Evolutionary conservation across 2,113 vertebrate species (phyloP), one percentile per base, ranked within the genome.

Genomic region (Tachysurus fulvidraco): DNA sequence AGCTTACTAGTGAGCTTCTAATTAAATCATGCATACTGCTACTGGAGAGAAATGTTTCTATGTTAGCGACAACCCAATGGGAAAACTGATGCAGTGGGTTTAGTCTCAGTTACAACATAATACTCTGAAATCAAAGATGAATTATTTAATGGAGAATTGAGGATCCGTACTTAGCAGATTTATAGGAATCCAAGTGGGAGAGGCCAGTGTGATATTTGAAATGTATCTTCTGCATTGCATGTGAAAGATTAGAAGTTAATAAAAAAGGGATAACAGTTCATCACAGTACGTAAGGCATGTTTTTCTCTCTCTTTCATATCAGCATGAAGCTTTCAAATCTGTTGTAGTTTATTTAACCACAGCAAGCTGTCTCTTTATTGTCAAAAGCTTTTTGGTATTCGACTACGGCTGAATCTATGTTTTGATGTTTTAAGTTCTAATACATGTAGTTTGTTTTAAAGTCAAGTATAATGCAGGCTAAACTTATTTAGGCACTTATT

Each of bases 261-360:
- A 64, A 86, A 84, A 69, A 62, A 83, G 77, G 84, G 64, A 86
- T 87, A 77, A 77, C 44, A 36, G 25, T 57, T 25, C 55, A 62
- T 50, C 30, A 65, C 10, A 25, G 71, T 41, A 60, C 28, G 11
- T 60, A 64, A 73, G 60, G 30, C 54, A 57, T 28, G 57, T 84
- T 28, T 86, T 79, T 85, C 83, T 86, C 65, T 57, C 46, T 0
- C 3, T 83, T 89, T 91, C 80, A 87, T 88, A 88, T 91, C 30
- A 73, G 30, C 46, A 13, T 23, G n/a, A 84, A 85, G 62, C 82
- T 84, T 77, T 12, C 5, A 90, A 84, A 86, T 83, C 81, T 84
- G 64, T 9, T 81, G 17, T 41, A 78, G 73, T 44, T 28, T 85
- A 28, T 41, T 46, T 64, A 83, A 55, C 55, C 11, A 17, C 57